Evolutionary conservation across 2,888 invertebrate species (phyloP).

Genomic region (Euphydryas editha): DNA sequence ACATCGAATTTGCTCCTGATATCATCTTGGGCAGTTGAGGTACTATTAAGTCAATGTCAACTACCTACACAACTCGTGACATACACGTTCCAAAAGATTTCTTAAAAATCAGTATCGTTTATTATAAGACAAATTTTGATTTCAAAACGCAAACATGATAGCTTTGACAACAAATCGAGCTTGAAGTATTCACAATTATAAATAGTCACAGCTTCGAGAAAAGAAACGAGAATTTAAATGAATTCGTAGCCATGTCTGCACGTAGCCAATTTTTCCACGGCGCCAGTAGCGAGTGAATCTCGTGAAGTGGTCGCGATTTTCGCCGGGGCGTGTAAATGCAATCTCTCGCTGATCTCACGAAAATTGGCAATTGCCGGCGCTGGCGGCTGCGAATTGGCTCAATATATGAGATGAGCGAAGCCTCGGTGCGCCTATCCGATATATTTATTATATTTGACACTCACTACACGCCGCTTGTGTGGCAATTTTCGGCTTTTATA

Average conservation of each 20-base stretch:
- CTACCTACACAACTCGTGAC: no score
- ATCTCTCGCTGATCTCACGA: conserved; percentile 47
- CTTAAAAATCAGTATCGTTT: no score
- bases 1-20: no score
- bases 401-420: conserved; percentile 38
- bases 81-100: no score
- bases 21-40: no score
- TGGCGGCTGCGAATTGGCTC: conserved; percentile 46
- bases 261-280: conserved; percentile 16
- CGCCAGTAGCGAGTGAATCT: conserved; percentile 26
- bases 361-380: conserved; percentile 66
- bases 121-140: no score
- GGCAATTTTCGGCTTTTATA: conserved; percentile 18
- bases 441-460: conserved; percentile 41
- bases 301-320: conserved; percentile 25
- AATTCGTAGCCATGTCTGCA: conserved; percentile 2
- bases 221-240: background rate
- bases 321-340: conserved; percentile 35
- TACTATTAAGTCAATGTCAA: no score
- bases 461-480: conserved; percentile 21
- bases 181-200: no score
- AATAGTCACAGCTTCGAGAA: no score
- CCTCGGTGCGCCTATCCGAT: conserved; percentile 28
- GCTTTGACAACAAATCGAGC: no score
- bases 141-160: no score